phyloP scores from a whole-genome alignment of 1,140 invertebrate species.

The Leptinotarsa lineolata region DNA sequence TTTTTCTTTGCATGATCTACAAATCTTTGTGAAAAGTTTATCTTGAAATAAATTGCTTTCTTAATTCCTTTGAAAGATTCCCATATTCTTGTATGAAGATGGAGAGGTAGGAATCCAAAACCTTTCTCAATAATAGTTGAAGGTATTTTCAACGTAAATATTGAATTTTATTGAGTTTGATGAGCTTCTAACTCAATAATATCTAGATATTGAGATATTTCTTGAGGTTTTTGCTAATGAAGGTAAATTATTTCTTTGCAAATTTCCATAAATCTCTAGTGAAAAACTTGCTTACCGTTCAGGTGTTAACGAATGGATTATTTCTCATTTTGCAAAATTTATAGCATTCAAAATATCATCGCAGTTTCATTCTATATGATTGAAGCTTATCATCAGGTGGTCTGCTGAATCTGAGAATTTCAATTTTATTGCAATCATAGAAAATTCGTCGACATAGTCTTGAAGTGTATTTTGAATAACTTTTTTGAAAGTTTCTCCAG shows the following conservation, averaged over 20 bases:
- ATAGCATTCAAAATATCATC: slow-evolving; percentile 24
- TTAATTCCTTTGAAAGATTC: too few species aligned
- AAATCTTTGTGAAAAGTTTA: too few species aligned
- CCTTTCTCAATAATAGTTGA: too few species aligned
- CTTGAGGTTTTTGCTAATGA: slow-evolving; percentile 7
- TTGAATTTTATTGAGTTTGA: slow-evolving; percentile 17
- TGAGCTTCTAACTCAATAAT: neutral
- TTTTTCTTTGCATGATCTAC: too few species aligned
- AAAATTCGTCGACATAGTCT: neutral
- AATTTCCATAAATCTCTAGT: slow-evolving; percentile 22
- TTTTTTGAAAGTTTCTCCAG: slow-evolving; percentile 36
- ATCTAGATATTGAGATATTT: neutral
- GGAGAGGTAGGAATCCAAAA: too few species aligned
- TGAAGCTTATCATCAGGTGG: slow-evolving; percentile 19
- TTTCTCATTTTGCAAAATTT: slow-evolving; percentile 18
- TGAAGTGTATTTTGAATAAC: slow-evolving; percentile 25
- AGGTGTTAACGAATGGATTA: slow-evolving; percentile 19
- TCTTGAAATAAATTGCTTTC: too few species aligned
- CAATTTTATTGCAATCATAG: neutral
- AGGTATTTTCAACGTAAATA: slow-evolving; percentile 31
- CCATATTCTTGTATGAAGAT: too few species aligned
- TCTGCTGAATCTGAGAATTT: slow-evolving; percentile 9
- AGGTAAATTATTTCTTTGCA: slow-evolving; percentile 29
- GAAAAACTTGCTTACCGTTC: slow-evolving; percentile 5
- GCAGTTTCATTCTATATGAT: slow-evolving; percentile 3